Conservation (phyloP, 1,140 invertebrate species). For the Aphidius ervi region DNA sequence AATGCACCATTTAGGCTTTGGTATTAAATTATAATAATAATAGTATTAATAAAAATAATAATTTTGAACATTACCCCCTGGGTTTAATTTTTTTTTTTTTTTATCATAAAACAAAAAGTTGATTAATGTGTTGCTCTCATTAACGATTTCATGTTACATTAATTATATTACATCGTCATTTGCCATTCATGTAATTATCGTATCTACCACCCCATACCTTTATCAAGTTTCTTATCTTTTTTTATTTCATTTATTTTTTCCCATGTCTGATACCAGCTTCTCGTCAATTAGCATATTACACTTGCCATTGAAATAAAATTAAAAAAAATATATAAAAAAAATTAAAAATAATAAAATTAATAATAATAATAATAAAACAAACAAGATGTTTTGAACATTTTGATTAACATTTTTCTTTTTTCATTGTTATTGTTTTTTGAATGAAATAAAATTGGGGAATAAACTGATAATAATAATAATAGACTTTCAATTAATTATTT, state of each 20-base stretch:
- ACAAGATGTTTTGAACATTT: too few relatives aligned
- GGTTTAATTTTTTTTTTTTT: too few relatives aligned
- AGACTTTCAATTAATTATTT: constrained; percentile 1
- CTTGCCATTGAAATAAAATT: neutral
- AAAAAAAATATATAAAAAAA: too few relatives aligned
- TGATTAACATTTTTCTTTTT: too few relatives aligned
- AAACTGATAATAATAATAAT: too few relatives aligned
- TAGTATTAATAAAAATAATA: too few relatives aligned
- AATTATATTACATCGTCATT: constrained; percentile 24
- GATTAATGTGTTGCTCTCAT: constrained; percentile 20
- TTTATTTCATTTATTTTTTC: neutral
- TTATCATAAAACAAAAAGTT: neutral
- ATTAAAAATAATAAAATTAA: too few relatives aligned
- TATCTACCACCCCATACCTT: constrained; percentile 5
- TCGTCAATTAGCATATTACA: constrained; percentile 22
- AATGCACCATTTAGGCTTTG: neutral
- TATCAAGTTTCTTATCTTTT: constrained; percentile 8
- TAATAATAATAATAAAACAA: too few relatives aligned
- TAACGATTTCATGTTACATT: constrained; percentile 21
- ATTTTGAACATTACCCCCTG: too few relatives aligned
- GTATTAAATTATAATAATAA: constrained; percentile 1
- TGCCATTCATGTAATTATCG: constrained; percentile 20
- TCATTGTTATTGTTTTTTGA: too few relatives aligned
- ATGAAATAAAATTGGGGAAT: too few relatives aligned
- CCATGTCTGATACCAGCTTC: constrained; percentile 17